Conservation (phyloP, 1,140 invertebrate species). For the Apis dorsata region DNA sequence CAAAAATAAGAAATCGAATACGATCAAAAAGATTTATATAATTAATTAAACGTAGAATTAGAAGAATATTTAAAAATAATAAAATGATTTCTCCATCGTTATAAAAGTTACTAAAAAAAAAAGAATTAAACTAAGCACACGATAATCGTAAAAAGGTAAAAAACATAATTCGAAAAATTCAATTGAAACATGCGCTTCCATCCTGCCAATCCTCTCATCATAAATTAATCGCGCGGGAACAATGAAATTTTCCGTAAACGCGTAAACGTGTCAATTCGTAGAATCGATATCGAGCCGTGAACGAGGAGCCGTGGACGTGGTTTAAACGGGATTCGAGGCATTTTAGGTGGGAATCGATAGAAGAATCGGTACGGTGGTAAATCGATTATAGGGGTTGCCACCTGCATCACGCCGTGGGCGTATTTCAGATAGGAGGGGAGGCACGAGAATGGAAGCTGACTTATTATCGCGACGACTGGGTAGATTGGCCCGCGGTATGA, state of each 20-base stretch:
- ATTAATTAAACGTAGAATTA: too few relatives aligned
- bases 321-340: slow-evolving; percentile 6
- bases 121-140: too few relatives aligned
- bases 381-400: slow-evolving; percentile 34
- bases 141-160: too few relatives aligned
- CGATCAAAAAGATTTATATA: too few relatives aligned
- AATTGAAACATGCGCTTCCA: too few relatives aligned
- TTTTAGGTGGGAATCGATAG: slow-evolving; percentile 32
- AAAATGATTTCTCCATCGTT: too few relatives aligned
- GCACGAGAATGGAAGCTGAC: slow-evolving; percentile 48
- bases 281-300: neutral
- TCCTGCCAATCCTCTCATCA: too few relatives aligned
- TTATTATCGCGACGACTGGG: slow-evolving; percentile 66
- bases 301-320: neutral
- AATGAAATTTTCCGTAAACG: neutral
- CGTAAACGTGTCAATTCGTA: slow-evolving; percentile 1
- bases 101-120: too few relatives aligned
- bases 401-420: slow-evolving; percentile 45
- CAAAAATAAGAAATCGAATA: too few relatives aligned
- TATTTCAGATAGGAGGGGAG: slow-evolving; percentile 10
- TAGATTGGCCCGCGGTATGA: slow-evolving; percentile 69
- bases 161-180: too few relatives aligned
- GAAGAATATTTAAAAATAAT: too few relatives aligned
- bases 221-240: neutral
- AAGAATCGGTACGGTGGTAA: slow-evolving; percentile 36